phyloP scores from a whole-genome alignment of 2,113 vertebrate genomes.

The Onychostoma macrolepis region DNA sequence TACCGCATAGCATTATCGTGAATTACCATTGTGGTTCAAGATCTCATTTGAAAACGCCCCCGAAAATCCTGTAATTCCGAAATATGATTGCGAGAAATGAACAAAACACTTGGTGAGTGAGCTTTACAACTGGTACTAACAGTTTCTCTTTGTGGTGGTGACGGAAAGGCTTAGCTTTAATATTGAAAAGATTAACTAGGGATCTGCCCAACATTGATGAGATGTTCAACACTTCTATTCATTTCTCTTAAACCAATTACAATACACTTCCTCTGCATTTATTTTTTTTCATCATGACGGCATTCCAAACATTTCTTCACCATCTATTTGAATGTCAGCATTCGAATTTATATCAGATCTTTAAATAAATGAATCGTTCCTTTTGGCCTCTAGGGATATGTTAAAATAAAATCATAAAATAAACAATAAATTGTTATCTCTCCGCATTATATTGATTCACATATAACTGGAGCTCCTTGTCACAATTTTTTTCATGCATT shows the following conservation, averaged over 20 bases:
- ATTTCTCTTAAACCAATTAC: conserved; percentile 47
- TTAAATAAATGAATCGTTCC: conserved; percentile 15
- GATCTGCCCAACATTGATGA: conserved; percentile 28
- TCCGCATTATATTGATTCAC: neutral
- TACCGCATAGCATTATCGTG: neutral
- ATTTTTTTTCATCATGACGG: neutral
- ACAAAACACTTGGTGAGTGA: conserved; percentile 1
- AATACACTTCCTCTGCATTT: conserved; percentile 60
- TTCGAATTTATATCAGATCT: conserved; percentile 70
- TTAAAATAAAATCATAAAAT: neutral
- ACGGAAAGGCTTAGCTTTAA: neutral
- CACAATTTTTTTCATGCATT: conserved; percentile 77
- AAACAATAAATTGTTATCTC: conserved; percentile 62
- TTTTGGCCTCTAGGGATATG: neutral
- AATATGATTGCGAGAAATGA: neutral
- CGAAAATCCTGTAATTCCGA: neutral
- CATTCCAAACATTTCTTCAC: neutral
- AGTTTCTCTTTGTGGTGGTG: neutral
- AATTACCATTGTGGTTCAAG: neutral
- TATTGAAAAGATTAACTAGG: conserved; percentile 11
- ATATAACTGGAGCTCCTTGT: conserved; percentile 65
- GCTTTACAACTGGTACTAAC: conserved; percentile 12
- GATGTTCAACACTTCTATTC: conserved; percentile 17
- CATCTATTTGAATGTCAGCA: conserved; percentile 76
- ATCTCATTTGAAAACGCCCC: neutral